Evolutionary conservation across 1,140 invertebrate genomes (phyloP), one percentile per base, ranked within the genome.

Genomic region (Cherax destructor): DNA sequence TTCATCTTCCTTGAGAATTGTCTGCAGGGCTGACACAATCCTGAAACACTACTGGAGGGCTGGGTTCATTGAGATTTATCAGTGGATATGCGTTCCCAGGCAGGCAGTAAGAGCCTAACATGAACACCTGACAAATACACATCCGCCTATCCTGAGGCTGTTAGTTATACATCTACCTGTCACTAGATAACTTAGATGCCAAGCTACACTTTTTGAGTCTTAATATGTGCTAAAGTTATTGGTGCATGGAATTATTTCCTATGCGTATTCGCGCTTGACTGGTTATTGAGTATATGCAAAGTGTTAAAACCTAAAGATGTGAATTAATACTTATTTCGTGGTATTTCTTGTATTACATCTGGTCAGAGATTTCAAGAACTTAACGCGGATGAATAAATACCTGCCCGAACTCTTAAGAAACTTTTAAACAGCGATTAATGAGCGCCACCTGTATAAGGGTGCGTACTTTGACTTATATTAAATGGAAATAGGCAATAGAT

Each of bases 331-430:
- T 13, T 16, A 65, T 49, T 59, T 16, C 13, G 24, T 30, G n/a
- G 59, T 72, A 47, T 90, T 78, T 90, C 83, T 84, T 83, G n/a
- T 24, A 84, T 47, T 90, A 90, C 88, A 90, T 90, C 88, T 90
- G 81, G 88, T 78, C 72, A 21, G 41, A 81, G 86, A 81, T 90
- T 90, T 90, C 47, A 65, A 50, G 69, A 77, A 78, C 52, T 56
- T 49, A 41, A 49, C 52, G 83, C 56, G 83, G 80, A 83, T 21
- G 21, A 72, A 72, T 11, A 80, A 88, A 88, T 88, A 88, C 88
- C 88, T 90, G 88, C 56, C 69, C 83, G 11, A 90, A 84, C 52
- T 78, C 52, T 69, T 47, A 65, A 18, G 41, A 52, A 90, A 83
- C 56, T 78, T 76, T 78, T 21, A 49, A 49, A 78, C 18, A 41